These are phyloP conservation scores for Enteromius radiatus DNA, from an alignment of 2,797 vertebrate genomes.

Conservation along the genomic window DNA sequence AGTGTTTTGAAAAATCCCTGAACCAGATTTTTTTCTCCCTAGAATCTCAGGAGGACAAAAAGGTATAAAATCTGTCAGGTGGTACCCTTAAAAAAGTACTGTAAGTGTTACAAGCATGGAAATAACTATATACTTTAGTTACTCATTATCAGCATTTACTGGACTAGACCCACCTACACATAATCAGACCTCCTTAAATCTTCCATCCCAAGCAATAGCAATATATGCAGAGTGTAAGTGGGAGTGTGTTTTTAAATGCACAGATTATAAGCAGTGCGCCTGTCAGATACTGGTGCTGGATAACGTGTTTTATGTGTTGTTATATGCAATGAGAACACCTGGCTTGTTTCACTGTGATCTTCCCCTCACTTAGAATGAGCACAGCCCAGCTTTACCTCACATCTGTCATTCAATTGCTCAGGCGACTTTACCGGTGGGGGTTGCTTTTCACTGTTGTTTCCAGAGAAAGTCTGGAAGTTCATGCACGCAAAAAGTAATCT, in stretches of 20 bases:
- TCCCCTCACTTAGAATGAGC: conserved; percentile 79
- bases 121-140: neutral
- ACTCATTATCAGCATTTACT: neutral
- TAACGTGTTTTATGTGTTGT: conserved; percentile 70
- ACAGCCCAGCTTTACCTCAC: conserved; percentile 67
- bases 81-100: neutral
- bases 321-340: conserved; percentile 75
- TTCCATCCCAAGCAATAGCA: neutral
- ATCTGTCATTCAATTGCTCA: conserved; percentile 79
- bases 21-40: neutral
- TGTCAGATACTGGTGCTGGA: conserved; percentile 68
- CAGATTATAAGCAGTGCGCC: conserved; percentile 43
- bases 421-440: conserved; percentile 55
- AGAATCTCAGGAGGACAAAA: neutral
- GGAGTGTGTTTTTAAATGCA: neutral
- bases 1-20: neutral
- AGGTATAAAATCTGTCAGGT: neutral
- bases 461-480: conserved; percentile 60
- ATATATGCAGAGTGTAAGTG: conserved; percentile 19
- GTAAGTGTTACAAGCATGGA: neutral
- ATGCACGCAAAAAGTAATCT: conserved; percentile 22
- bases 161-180: neutral
- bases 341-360: conserved; percentile 80
- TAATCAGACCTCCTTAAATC: neutral
- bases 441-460: conserved; percentile 64